Evolutionary conservation across 2,113 vertebrate species (phyloP).

Genomic region (Trogon surrucura): DNA sequence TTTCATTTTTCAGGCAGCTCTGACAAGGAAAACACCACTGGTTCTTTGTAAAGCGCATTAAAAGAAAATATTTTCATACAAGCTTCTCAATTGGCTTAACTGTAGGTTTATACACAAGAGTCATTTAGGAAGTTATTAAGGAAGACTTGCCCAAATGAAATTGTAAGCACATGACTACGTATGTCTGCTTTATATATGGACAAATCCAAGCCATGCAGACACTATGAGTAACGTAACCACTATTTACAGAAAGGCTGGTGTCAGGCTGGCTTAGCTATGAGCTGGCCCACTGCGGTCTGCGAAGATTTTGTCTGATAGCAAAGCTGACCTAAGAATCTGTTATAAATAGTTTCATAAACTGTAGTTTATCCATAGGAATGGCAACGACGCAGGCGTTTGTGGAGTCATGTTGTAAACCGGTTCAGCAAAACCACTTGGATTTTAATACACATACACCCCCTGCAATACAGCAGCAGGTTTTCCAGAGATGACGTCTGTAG

Average conservation of each 20-base stretch:
- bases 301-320: neutral
- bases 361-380: neutral
- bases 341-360: neutral
- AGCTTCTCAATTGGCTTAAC: neutral
- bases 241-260: neutral
- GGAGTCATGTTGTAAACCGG: neutral
- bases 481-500: neutral
- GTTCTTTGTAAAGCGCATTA: neutral
- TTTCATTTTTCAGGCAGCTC: neutral
- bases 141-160: neutral
- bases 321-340: neutral
- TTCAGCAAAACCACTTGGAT: neutral
- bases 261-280: neutral
- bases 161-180: neutral
- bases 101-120: neutral
- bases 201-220: neutral
- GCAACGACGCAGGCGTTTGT: rapidly evolving
- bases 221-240: rapidly evolving
- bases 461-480: neutral
- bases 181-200: neutral
- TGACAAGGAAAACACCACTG: neutral
- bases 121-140: neutral
- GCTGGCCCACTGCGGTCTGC: neutral
- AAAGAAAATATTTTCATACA: neutral
- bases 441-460: neutral